These are phyloP conservation scores for Petrophora chlorosata DNA, from an alignment of 2,888 invertebrate genomes.

Conservation along the genomic window DNA sequence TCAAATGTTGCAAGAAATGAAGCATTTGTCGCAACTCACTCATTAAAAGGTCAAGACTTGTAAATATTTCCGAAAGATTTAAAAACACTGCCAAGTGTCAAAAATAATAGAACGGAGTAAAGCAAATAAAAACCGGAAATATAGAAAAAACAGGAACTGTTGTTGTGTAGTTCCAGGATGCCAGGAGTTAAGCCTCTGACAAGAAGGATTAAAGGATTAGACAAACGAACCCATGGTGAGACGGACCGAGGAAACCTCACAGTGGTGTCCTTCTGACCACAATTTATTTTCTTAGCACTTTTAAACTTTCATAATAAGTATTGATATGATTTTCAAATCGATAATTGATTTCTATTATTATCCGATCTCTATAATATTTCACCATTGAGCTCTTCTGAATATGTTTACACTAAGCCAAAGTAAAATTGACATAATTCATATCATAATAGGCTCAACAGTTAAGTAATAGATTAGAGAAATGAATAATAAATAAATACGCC, in stretches of 20 bases:
- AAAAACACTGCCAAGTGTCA: neutral
- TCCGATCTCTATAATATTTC: no score
- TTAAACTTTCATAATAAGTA: no score
- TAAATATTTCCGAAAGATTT: neutral
- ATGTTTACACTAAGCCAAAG: no score
- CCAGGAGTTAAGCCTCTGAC: neutral
- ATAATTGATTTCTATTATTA: no score
- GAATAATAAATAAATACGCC: no score
- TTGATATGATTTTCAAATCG: no score
- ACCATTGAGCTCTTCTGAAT: no score
- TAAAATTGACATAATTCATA: no score
- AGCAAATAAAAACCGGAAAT: constrained; percentile 10
- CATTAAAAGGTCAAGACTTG: constrained; percentile 1
- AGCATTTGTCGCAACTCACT: neutral
- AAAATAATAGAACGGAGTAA: neutral
- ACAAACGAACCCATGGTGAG: neutral
- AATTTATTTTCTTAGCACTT: no score
- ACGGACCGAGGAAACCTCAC: neutral
- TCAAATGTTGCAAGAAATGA: no score
- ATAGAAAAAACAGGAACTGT: constrained; percentile 2
- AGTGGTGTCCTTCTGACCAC: neutral
- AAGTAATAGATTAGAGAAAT: no score
- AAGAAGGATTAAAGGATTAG: constrained; percentile 15
- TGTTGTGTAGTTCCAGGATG: constrained; percentile 1
- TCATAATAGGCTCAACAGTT: no score